Base-by-base conservation (phyloP, 1,140 invertebrate genomes). In the Cydia pomonella region DNA sequence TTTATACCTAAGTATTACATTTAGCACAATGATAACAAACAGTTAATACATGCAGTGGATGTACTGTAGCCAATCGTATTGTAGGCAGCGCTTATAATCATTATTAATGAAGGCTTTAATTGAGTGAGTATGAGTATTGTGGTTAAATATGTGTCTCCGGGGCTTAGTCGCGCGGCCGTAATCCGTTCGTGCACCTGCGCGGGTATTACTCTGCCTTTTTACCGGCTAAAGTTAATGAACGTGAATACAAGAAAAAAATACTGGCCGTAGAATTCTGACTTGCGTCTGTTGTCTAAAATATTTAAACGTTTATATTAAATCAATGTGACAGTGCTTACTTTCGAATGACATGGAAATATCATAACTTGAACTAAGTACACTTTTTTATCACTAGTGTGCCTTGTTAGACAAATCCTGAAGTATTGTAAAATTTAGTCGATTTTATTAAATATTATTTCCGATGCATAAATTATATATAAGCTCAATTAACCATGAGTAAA, bases 101-200 rank as follows among this genome's bases (percentile, higher is more conserved):
- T 80, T 80, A 81, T 83, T 83, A 77, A 83, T 81, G 78, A 80
- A 75, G 73, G 73, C 77, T 78, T 78, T 82, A 82, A 82, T 80
- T 78, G 79, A 75, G 69, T 73, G 74, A 73, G 62, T 78, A 73
- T 76, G 63, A 64, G 77, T 69, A 75, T 59, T 50, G 76, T 59
- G 81, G 79, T 83, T 81, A 77, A 77, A 83, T 76, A 75, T 76
- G 69, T 25, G 75, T 73, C 79, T 74, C 77, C 16, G 69, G 76
- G 77, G 78, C 18, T 47, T 78, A 64, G 63, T 50, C 27, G 21
- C 64, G 16, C 64, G 64, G 21, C 23, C 64, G 64, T 69, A 69
- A 66, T 66, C 64, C 64, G 64, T 27, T 18, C 13, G 21, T 69
- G 33, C 64, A 69, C 64, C 64, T 69, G 64, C 27, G 6, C 27